Evolutionary conservation across 1,140 invertebrate genomes (phyloP).

Genomic region (Aphaenogaster floridana): DNA sequence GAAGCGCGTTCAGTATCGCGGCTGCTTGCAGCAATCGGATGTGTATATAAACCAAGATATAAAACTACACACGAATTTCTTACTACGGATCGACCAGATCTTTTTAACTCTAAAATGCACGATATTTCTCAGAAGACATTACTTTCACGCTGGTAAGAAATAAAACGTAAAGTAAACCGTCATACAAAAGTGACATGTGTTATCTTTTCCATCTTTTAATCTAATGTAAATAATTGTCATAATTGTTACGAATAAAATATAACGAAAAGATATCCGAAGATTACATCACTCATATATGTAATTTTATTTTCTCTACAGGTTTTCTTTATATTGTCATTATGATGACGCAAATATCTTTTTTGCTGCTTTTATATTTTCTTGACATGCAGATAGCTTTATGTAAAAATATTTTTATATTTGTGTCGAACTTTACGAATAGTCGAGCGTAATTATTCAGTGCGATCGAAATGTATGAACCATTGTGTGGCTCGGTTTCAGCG

Average conservation of each 20-base stretch:
- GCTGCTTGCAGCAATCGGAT: constrained; percentile 5
- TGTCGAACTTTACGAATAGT: not conserved
- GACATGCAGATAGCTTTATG: not conserved
- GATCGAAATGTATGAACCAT: not conserved
- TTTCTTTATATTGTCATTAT: not conserved
- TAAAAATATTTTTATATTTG: not conserved
- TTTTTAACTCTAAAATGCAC: not conserved
- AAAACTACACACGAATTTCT: constrained; percentile 17
- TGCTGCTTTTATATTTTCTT: not conserved
- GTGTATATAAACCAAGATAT: constrained; percentile 14
- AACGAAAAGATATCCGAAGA: not conserved
- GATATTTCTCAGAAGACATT: not conserved
- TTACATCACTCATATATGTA: not conserved
- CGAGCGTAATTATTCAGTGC: not conserved
- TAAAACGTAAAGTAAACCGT: not conserved
- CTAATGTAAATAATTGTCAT: not conserved
- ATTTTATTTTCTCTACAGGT: not conserved
- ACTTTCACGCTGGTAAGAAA: constrained; percentile 9
- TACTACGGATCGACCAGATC: not conserved
- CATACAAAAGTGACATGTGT: not conserved
- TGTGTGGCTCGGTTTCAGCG: not conserved
- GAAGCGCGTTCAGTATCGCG: constrained; percentile 28
- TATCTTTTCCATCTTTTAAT: not conserved
- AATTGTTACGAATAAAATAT: constrained; percentile 13
- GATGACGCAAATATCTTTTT: not conserved